phyloP scores from a whole-genome alignment of 2,113 vertebrate genomes.

The Lepus americanus region DNA sequence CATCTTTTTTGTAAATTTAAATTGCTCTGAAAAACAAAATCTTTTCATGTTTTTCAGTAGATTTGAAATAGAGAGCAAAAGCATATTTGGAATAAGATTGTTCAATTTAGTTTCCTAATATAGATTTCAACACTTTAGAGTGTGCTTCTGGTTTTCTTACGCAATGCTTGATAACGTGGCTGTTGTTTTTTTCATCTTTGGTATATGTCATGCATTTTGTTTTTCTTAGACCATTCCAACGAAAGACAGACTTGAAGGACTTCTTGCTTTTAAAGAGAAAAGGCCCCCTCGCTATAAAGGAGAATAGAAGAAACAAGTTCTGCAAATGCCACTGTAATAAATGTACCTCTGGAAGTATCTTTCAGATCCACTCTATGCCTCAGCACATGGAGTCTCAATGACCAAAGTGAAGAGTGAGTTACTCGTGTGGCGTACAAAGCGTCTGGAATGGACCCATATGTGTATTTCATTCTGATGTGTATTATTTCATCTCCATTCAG shows the following conservation, averaged over 20 bases:
- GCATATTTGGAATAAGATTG: neutral
- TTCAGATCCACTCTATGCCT: slow-evolving; percentile 73
- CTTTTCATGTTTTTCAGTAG: neutral
- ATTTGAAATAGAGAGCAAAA: neutral
- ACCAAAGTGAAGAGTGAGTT: slow-evolving; percentile 80
- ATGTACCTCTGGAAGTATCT: slow-evolving; percentile 76
- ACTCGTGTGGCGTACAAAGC: neutral
- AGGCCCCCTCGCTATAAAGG: slow-evolving; percentile 94
- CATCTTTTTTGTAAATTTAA: neutral
- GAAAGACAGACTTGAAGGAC: slow-evolving; percentile 97
- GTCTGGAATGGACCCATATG: slow-evolving; percentile 63
- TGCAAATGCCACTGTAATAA: slow-evolving; percentile 69
- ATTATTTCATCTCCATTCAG: slow-evolving; percentile 69
- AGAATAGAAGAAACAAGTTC: slow-evolving; percentile 89
- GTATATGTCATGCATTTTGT: slow-evolving; percentile 16
- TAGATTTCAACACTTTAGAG: neutral
- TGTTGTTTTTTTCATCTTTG: slow-evolving; percentile 4
- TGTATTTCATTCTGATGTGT: slow-evolving; percentile 42
- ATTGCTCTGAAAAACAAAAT: neutral
- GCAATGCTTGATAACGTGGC: neutral
- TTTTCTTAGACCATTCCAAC: slow-evolving; percentile 95
- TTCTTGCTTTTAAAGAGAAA: slow-evolving; percentile 98
- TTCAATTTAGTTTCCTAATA: neutral
- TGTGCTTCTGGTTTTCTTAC: neutral
- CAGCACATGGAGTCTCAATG: slow-evolving; percentile 67